Base-by-base conservation (phyloP, 2,888 invertebrate species). In the Drosophila subsilvestris region DNA sequence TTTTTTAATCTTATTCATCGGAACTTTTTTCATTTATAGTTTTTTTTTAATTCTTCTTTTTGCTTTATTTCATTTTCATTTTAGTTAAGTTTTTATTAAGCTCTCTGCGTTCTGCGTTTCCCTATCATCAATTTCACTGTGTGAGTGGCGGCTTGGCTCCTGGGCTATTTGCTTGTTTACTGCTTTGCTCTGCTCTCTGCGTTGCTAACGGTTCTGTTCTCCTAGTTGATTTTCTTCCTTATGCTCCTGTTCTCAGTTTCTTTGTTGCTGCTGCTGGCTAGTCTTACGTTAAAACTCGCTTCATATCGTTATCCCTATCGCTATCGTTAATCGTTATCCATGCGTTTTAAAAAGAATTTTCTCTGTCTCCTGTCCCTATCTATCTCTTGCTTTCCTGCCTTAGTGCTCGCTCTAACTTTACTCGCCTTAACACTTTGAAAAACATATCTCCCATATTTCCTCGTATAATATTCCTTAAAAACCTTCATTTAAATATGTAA, bases 351-450 rank as follows among this genome's bases (percentile, higher is more conserved):
- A 63, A 51, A 66, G 65, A 66, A 56, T 66, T 55, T 55, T 25
- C 25, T 25, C 58, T 68, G 50, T 69, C 60, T 37, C 14, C 59
- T 70, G 53, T 42, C 56, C 42, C 14, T 47, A 12, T 25, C 43
- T 44, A 27, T 48, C 44, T 27, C 45, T 22, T n/a, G 7, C 12
- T 22, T 12, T 62, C 60, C 47, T 44, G 29, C 29, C 50, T 49
- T 50, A 32, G 54, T 62, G 60, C 54, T 48, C 73, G 37, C 14
- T 43, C 18, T 29, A 42, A 29, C 47, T 45, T 50, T 29, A 12
- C 27, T 51, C 75, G 71, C 57, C 69, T 69, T 75, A 81, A 81
- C 81, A 77, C 77, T 85, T 37, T 78, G 62, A 69, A 79, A 85
- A 81, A 65, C 61, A 69, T 73, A 63, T 63, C 53, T 47, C 22